Conservation (phyloP, 2,113 vertebrate genomes). For the Lanius collurio region DNA sequence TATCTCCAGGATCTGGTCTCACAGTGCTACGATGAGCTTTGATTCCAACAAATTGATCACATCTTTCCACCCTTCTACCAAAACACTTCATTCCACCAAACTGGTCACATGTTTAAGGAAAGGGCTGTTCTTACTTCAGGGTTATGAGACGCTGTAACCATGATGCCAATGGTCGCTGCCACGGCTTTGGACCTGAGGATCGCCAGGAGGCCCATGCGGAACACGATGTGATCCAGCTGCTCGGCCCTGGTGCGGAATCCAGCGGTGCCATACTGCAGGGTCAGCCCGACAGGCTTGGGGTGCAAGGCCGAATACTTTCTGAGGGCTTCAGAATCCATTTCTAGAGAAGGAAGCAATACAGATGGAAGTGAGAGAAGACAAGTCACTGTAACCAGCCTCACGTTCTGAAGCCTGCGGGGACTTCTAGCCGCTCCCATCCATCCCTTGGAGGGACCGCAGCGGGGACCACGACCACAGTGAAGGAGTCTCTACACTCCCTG, state of each 20-base stretch:
- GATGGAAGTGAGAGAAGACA: rapidly evolving
- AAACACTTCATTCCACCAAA: not conserved
- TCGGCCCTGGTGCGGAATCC: slow-evolving; percentile 85
- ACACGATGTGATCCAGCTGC: slow-evolving; percentile 91
- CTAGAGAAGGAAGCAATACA: not conserved
- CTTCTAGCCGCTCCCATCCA: rapidly evolving
- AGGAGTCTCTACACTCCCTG: rapidly evolving
- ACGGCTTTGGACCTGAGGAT: slow-evolving; percentile 84
- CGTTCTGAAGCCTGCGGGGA: rapidly evolving
- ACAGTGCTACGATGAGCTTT: rapidly evolving
- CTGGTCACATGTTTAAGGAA: rapidly evolving
- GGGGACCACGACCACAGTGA: rapidly evolving
- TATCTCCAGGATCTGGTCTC: not conserved
- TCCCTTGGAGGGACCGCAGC: rapidly evolving
- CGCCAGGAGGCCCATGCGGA: slow-evolving; percentile 93
- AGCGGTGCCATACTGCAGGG: slow-evolving; percentile 90
- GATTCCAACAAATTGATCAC: not conserved
- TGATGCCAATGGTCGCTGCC: slow-evolving; percentile 84
- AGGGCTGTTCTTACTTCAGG: slow-evolving; percentile 81
- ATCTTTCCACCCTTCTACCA: not conserved
- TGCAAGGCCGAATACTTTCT: slow-evolving; percentile 72
- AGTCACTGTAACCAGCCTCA: rapidly evolving
- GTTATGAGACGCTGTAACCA: slow-evolving; percentile 98
- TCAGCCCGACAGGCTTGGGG: slow-evolving; percentile 79
- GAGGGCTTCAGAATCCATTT: slow-evolving; percentile 75